phyloP scores from a whole-genome alignment of 2,888 invertebrate species.

The Macroteleia sp. region DNA sequence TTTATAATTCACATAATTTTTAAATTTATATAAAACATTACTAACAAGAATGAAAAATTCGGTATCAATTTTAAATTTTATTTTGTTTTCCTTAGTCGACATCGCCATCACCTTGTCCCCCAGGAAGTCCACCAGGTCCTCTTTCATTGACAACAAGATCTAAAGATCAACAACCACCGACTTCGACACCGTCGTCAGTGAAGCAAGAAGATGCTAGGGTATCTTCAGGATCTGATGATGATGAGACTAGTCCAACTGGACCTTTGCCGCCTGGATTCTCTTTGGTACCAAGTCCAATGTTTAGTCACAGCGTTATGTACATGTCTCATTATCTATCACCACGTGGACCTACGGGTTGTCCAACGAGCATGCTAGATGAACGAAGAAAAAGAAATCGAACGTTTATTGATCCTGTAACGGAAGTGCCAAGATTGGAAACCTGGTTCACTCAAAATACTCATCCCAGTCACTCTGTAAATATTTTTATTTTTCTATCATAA shows the following conservation, averaged over 20 bases:
- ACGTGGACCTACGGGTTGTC: slow-evolving; percentile 79
- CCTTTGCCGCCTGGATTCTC: slow-evolving; percentile 88
- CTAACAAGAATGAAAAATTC: background rate
- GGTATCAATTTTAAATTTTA: background rate
- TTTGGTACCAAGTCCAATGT: slow-evolving; percentile 94
- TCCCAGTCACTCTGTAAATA: slow-evolving; percentile 92
- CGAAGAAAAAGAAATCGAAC: slow-evolving; percentile 97
- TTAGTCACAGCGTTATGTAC: slow-evolving; percentile 95
- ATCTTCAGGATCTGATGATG: slow-evolving; percentile 85
- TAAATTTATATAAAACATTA: background rate
- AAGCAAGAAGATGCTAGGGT: slow-evolving; percentile 80
- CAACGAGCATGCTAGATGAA: slow-evolving; percentile 89
- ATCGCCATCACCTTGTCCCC: slow-evolving; percentile 80
- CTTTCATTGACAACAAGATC: slow-evolving; percentile 80
- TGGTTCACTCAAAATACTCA: slow-evolving; percentile 99
- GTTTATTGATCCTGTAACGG: slow-evolving; percentile 99
- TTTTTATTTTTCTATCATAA: too few species aligned
- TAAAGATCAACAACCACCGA: slow-evolving; percentile 79
- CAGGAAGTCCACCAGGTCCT: slow-evolving; percentile 80
- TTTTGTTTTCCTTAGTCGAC: slow-evolving; percentile 73
- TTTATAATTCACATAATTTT: too few species aligned
- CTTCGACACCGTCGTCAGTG: slow-evolving; percentile 76
- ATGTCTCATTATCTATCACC: slow-evolving; percentile 94
- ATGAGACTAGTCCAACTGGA: slow-evolving; percentile 85
- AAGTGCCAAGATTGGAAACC: slow-evolving; percentile 96